phyloP scores from a whole-genome alignment of 2,113 vertebrate genomes.

The Lampris incognitus region DNA sequence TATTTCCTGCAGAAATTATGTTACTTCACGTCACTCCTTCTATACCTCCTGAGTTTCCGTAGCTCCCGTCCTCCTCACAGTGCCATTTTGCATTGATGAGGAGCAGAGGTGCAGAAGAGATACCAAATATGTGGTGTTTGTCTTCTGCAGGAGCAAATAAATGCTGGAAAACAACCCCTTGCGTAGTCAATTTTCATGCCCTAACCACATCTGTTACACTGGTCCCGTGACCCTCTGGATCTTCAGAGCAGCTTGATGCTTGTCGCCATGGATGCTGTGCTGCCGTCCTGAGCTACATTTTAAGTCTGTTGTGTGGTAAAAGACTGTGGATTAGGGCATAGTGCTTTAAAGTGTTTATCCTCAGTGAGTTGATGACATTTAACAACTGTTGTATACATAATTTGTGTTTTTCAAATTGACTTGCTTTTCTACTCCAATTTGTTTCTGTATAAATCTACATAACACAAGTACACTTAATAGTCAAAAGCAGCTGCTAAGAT shows the following conservation, averaged over 20 bases:
- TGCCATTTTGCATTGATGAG: no score
- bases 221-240: constrained; percentile 19
- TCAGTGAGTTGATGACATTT: not conserved
- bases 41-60: no score
- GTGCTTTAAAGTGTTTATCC: not conserved
- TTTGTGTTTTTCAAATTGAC: not conserved
- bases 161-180: not conserved
- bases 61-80: no score
- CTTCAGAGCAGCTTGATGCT: constrained; percentile 10
- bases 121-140: no score
- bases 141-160: no score
- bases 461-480: constrained; percentile 5
- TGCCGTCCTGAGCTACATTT: not conserved
- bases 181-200: not conserved
- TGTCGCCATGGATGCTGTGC: constrained; percentile 24
- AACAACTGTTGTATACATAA: no score
- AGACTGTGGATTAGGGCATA: not conserved
- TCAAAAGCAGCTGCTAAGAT: not conserved
- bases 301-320: not conserved
- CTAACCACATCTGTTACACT: constrained; percentile 7
- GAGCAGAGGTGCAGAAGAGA: no score
- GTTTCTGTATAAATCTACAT: not conserved
- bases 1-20: no score
- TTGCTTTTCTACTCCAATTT: not conserved
- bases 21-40: no score